Base-by-base conservation (phyloP, 2,113 vertebrate species). In the Dipodomys ordii region DNA sequence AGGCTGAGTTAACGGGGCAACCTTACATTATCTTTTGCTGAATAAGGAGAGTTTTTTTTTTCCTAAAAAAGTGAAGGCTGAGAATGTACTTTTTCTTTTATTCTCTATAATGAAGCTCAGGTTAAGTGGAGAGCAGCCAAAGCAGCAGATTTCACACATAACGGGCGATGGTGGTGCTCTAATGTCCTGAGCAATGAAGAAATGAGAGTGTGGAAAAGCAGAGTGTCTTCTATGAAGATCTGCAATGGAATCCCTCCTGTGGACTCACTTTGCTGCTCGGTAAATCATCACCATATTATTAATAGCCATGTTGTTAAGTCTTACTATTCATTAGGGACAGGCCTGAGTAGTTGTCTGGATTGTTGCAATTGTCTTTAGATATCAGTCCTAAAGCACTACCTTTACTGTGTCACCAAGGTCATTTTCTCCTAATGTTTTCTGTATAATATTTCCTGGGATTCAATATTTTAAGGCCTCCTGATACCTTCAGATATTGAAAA, bases 1-100 rank as follows among this genome's bases (percentile, higher is more conserved):
- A 96, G 95, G 90, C 95, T 96, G 96, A 96, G 94, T 95, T 97
- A 85, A 95, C 87, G 96, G 96, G 91, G 94, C 96, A 96, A 93
- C 23, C 95, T 90, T 82, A 39, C 93, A 95, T 97, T 97, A 92
- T 95, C 83, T 97, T 96, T 92, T 82, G 90, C 96, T 97, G 88
- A 96, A 81, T 93, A 96, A 96, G 81, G 53, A 82, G 13, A 90
- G 39, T 39, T 39, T 39, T 62, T 67, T 79, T 94, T 94, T 30
- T 35, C 4, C 53, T 13, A 57, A 18, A 95, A 91, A 79, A 69
- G 15, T 60, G 72, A 82, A 46, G 87, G 18, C 92, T 32, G 7
- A 82, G 32, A 20, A 94, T 87, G 68, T 88, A 53, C 65, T 86
- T 94, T 25, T 73, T 57, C 53, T 15, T 64, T 94, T 77, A 69